These are phyloP conservation scores for Apostichopus parvimensis DNA, from an alignment of 35 echinoderm and acorn worm genomes.

Conservation along the genomic window DNA sequence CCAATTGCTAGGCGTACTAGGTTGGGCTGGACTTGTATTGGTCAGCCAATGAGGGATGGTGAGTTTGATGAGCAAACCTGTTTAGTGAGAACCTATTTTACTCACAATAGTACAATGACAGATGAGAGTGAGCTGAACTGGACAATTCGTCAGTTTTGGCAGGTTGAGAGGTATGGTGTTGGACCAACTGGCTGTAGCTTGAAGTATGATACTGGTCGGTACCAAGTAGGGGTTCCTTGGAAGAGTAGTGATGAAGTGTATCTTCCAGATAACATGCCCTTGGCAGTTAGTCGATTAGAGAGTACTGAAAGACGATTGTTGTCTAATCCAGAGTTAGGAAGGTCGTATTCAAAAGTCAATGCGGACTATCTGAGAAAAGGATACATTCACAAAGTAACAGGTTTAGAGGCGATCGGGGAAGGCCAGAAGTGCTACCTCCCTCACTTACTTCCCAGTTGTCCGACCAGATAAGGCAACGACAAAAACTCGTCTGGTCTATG, in stretches of 20 bases:
- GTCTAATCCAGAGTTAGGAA: neutral
- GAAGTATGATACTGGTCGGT: too few species aligned
- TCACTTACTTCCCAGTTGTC: constrained; percentile 69
- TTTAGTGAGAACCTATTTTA: constrained; percentile 43
- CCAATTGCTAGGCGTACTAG: constrained; percentile 30
- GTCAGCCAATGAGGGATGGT: neutral
- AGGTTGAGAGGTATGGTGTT: neutral
- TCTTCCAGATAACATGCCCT: too few species aligned
- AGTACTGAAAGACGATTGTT: constrained; percentile 31
- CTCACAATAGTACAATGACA: neutral
- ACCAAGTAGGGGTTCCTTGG: too few species aligned
- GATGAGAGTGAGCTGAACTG: constrained; percentile 6
- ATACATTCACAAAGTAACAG: constrained; percentile 14
- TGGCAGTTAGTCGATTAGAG: neutral
- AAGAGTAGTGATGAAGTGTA: too few species aligned
- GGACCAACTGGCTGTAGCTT: neutral
- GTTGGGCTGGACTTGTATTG: constrained; percentile 56
- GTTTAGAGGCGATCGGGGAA: neutral
- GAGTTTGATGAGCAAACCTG: neutral
- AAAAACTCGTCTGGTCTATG: constrained; percentile 28
- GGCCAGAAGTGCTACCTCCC: constrained; percentile 1
- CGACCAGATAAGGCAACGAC: constrained; percentile 44
- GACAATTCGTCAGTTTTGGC: constrained; percentile 20
- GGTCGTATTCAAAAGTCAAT: neutral
- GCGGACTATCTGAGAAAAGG: constrained; percentile 20